These are phyloP conservation scores for Sander vitreus DNA, from an alignment of 2,113 vertebrate genomes.

Conservation along the genomic window DNA sequence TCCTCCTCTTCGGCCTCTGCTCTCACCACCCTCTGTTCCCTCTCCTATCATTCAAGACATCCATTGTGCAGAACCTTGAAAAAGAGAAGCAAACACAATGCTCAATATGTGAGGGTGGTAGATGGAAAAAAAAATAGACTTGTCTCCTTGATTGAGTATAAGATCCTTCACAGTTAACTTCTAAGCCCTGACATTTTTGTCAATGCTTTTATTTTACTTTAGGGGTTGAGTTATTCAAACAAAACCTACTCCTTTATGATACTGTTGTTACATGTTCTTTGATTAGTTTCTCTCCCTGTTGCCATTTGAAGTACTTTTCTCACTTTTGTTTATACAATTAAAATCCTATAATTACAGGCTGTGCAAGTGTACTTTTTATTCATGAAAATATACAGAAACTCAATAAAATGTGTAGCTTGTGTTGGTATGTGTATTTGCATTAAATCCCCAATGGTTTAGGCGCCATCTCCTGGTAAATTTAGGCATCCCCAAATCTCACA, in stretches of 20 bases:
- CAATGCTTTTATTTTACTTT: slow-evolving; percentile 20
- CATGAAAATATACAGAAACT: not conserved
- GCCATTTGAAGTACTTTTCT: not conserved
- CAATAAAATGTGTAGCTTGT: not conserved
- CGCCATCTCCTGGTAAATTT: slow-evolving; percentile 74
- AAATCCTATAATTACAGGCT: not conserved
- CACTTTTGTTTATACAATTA: not conserved
- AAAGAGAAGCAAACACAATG: slow-evolving; percentile 46
- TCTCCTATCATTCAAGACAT: slow-evolving; percentile 66
- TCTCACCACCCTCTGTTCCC: slow-evolving; percentile 66
- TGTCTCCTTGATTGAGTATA: slow-evolving; percentile 23
- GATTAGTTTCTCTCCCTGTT: not conserved
- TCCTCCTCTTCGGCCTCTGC: slow-evolving; percentile 73
- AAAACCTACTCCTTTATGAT: not conserved
- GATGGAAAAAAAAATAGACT: slow-evolving; percentile 33
- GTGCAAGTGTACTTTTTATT: not conserved
- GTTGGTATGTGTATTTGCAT: slow-evolving; percentile 5
- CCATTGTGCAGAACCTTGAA: slow-evolving; percentile 63
- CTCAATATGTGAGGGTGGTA: slow-evolving; percentile 39
- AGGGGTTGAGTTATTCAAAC: slow-evolving; percentile 6
- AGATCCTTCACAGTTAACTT: not conserved
- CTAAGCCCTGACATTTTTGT: not conserved
- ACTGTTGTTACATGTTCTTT: not conserved
- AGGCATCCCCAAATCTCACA: not conserved
- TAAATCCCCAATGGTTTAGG: slow-evolving; percentile 16